Conservation (phyloP, 2,113 vertebrate species). For the Addax nasomaculatus region DNA sequence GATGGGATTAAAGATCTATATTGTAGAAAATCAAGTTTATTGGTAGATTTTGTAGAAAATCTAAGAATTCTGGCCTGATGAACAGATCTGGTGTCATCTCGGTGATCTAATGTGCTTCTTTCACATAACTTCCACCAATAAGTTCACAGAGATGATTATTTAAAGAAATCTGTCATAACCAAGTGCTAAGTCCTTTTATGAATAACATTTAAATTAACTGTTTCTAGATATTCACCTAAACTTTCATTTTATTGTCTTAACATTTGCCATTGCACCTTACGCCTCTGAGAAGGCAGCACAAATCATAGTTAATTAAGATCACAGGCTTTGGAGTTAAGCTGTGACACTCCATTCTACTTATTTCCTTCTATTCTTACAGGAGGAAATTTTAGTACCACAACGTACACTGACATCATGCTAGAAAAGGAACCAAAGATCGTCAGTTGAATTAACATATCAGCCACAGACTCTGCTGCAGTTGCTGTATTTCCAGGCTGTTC, state of each 20-base stretch:
- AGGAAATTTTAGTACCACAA: slow-evolving; percentile 62
- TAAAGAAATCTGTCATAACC: background rate
- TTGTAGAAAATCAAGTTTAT: background rate
- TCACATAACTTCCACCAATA: background rate
- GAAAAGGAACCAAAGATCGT: slow-evolving; percentile 36
- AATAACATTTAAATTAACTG: background rate
- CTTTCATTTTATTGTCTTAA: slow-evolving; percentile 8
- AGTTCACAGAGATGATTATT: background rate
- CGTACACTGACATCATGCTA: slow-evolving; percentile 33
- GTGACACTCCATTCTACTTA: slow-evolving; percentile 53
- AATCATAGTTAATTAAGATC: slow-evolving; percentile 59
- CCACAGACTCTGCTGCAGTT: background rate
- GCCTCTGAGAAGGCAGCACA: background rate
- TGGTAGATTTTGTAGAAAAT: background rate
- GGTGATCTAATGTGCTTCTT: background rate
- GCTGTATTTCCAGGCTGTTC: background rate
- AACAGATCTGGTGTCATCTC: background rate
- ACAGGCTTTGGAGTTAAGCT: slow-evolving; percentile 49
- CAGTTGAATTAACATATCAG: background rate
- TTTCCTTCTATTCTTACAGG: slow-evolving; percentile 70
- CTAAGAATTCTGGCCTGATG: background rate
- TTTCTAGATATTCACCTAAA: background rate
- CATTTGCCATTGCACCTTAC: background rate
- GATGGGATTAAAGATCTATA: background rate
- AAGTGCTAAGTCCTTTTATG: background rate